Evolutionary conservation across 2,797 vertebrate species (phyloP).

Genomic region (Mionectes olivaceus): DNA sequence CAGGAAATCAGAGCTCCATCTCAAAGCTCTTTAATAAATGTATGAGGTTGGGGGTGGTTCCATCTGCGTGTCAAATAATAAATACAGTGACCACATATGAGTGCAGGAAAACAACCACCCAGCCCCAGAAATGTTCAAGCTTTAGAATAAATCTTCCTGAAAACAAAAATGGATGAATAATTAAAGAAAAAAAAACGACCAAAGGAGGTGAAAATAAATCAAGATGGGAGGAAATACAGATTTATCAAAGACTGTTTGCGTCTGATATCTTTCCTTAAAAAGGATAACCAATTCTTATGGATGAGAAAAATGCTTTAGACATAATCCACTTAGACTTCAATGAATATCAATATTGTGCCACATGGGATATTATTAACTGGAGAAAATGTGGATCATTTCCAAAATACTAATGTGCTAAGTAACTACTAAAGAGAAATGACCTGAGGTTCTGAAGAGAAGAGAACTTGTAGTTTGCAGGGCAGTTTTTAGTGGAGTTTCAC

Average conservation of each 20-base stretch:
- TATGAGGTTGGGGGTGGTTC: constrained; percentile 50
- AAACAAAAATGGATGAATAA: constrained; percentile 52
- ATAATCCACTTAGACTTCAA: constrained; percentile 64
- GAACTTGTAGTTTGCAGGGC: not conserved
- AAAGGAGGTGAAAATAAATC: constrained; percentile 60
- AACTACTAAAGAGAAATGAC: constrained; percentile 36
- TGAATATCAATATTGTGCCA: constrained; percentile 56
- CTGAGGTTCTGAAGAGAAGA: not conserved
- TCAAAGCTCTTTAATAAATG: constrained; percentile 62
- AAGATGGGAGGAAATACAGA: constrained; percentile 14
- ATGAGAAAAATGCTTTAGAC: constrained; percentile 43
- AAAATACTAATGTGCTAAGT: constrained; percentile 44
- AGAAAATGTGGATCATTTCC: constrained; percentile 52
- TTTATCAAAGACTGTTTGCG: constrained; percentile 57
- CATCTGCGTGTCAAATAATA: constrained; percentile 52
- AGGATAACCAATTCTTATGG: constrained; percentile 36
- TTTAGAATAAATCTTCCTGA: constrained; percentile 26
- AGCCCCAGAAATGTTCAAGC: not conserved
- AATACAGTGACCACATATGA: not conserved
- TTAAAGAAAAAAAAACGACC: constrained; percentile 32
- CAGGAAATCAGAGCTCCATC: constrained; percentile 42
- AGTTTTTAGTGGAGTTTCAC: constrained; percentile 10
- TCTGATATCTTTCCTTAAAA: constrained; percentile 36
- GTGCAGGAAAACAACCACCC: constrained; percentile 15
- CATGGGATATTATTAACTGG: constrained; percentile 48